Evolutionary conservation across 2,113 vertebrate genomes (phyloP).

Genomic region (Calyptomena viridis): DNA sequence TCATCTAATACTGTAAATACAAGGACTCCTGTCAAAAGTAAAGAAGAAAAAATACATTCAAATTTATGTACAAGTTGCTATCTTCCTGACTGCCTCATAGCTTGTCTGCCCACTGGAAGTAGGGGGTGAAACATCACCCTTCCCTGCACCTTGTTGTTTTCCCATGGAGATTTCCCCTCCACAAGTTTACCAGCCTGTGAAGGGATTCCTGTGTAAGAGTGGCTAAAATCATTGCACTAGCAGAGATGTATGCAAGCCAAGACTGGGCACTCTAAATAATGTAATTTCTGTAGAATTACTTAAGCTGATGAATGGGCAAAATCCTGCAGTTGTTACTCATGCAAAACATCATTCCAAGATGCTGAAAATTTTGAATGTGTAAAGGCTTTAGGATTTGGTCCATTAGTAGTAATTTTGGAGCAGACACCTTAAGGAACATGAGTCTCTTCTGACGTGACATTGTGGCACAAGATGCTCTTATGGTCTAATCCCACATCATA

Average conservation of each 20-base stretch:
- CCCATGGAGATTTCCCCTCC: not conserved
- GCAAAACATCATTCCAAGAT: not conserved
- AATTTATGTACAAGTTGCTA: conserved; percentile 7
- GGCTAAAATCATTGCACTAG: not conserved
- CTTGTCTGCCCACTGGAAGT: not conserved
- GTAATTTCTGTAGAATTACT: not conserved
- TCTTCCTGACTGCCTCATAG: conserved; percentile 32
- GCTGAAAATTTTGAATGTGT: not conserved
- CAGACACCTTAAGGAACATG: not conserved
- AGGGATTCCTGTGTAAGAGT: not conserved
- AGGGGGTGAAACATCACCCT: not conserved
- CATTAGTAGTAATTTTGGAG: not conserved
- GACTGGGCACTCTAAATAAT: not conserved
- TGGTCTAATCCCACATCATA: not conserved
- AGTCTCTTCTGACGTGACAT: not conserved
- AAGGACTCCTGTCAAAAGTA: conserved; percentile 30
- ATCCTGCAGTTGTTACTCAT: not conserved
- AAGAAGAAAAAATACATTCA: conserved; percentile 27
- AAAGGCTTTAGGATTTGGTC: not conserved
- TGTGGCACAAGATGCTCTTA: not conserved
- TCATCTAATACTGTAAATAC: conserved; percentile 35
- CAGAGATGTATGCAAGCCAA: not conserved
- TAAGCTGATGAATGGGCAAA: not conserved
- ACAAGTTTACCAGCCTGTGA: not conserved
- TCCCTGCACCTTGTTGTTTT: not conserved